Base-by-base conservation (phyloP, 2,113 vertebrate genomes). In the Chauna torquata region DNA sequence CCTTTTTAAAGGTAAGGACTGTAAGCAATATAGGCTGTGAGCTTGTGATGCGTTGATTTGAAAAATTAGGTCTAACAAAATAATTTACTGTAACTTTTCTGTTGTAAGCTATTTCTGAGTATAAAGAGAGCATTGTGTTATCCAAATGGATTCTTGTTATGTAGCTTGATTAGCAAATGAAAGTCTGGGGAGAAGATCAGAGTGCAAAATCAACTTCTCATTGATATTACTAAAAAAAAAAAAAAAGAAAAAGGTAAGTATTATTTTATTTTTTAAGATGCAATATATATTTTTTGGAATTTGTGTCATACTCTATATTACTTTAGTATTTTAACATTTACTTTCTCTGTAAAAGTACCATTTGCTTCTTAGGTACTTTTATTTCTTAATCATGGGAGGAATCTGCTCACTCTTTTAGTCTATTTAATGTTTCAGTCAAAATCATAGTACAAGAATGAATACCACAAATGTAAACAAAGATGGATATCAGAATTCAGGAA, bases 161-260 rank as follows among this genome's bases (percentile, higher is more conserved):
- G 36, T 58, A 49, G 75, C 54, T 75, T 98, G 94, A 38, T 68
- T 86, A 61, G 89, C 95, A 90, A 98, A 85, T 54, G 80, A 97
- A 96, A 98, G 74, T 71, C 86, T 98, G 58, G 58, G 42, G 74
- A 77, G 70, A 96, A 97, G 84, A 97, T 97, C 55, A 95, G 91
- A 88, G 88, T 87, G 61, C 88, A 98, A 92, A 98, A 96, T 89
- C 92, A 96, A 90, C 34, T 96, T 58, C 82, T 98, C 23, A 71
- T 94, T 85, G 57, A 70, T 70, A 30, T 98, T 77, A 97, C 82
- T 54, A 47, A 68, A 79, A 97, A 98, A 54, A 42, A 42, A 42
- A 42, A 65, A 65, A 28, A 11, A 14, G 11, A 58, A 98, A 97
- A 96, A 78, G 97, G 18, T 80, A 95, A 95, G 95, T 97, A 8